These are phyloP conservation scores for Polypterus senegalus DNA, from an alignment of 2,113 vertebrate genomes.

Conservation along the genomic window DNA sequence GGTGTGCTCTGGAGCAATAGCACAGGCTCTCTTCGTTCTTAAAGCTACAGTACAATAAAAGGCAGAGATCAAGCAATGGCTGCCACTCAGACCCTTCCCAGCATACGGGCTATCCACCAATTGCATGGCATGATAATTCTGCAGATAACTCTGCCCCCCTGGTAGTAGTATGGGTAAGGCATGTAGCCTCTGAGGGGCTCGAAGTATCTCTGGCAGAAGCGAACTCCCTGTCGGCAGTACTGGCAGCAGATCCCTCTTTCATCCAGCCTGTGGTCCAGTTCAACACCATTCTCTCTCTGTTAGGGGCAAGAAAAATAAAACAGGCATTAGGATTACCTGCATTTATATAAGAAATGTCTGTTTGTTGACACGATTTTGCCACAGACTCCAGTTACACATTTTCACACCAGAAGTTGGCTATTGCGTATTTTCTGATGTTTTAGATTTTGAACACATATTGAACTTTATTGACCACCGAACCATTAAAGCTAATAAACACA, in stretches of 20 bases:
- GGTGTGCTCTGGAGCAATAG: no score
- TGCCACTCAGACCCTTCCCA: slow-evolving; percentile 67
- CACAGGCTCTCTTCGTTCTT: background rate
- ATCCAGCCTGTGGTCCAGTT: slow-evolving; percentile 80
- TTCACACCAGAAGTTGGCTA: no score
- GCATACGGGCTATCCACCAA: slow-evolving; percentile 93
- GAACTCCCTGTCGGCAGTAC: slow-evolving; percentile 75
- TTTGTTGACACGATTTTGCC: no score
- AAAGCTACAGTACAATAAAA: background rate
- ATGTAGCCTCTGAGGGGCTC: slow-evolving; percentile 82
- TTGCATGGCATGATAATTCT: slow-evolving; percentile 93
- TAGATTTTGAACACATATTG: no score
- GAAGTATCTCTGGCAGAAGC: slow-evolving; percentile 73
- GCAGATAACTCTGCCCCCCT: slow-evolving; percentile 83
- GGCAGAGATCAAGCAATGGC: no score
- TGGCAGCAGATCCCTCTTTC: slow-evolving; percentile 80
- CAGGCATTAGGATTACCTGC: slow-evolving; percentile 25
- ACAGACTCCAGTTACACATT: no score
- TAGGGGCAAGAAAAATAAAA: slow-evolving; percentile 28
- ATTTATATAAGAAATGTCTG: no score
- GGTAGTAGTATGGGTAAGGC: slow-evolving; percentile 90
- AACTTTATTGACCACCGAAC: no score
- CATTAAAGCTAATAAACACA: no score
- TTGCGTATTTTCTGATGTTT: no score
- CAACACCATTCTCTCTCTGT: slow-evolving; percentile 74